Conservation (phyloP, 2,113 vertebrate species). For the Thalassarche chlororhynchos region DNA sequence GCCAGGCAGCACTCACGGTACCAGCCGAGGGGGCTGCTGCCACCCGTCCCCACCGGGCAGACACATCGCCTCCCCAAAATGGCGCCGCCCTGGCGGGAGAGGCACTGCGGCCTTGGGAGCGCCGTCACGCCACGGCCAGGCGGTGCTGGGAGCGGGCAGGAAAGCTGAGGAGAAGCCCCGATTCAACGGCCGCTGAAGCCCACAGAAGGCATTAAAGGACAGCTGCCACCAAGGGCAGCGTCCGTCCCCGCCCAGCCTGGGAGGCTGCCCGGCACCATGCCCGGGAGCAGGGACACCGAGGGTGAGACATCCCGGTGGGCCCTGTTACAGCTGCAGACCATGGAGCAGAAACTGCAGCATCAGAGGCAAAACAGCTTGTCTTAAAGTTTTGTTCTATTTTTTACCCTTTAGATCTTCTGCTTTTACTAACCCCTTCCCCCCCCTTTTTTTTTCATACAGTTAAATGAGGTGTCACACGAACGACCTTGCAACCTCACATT, state of each 20-base stretch:
- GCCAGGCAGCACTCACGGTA: rapidly evolving
- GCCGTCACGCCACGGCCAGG: rapidly evolving
- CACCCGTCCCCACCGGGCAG: rapidly evolving
- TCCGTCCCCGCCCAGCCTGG: not conserved
- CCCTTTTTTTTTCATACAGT: not conserved
- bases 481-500: not conserved
- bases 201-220: not conserved
- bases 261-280: rapidly evolving
- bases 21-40: not conserved
- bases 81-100: rapidly evolving
- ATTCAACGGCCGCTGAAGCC: rapidly evolving
- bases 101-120: rapidly evolving
- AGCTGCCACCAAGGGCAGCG: not conserved
- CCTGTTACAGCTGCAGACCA: not conserved
- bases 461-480: not conserved
- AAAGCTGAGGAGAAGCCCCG: rapidly evolving
- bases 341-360: rapidly evolving
- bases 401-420: not conserved
- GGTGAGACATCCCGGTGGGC: rapidly evolving
- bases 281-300: rapidly evolving
- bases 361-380: not conserved
- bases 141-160: rapidly evolving
- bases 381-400: not conserved
- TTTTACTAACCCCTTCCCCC: not conserved
- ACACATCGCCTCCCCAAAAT: rapidly evolving